Percentiles rank a stretch among this genome's conserved stretches.
Conservation (phyloP, 2,113 vertebrate species). For the Etheostoma spectabile region DNA sequence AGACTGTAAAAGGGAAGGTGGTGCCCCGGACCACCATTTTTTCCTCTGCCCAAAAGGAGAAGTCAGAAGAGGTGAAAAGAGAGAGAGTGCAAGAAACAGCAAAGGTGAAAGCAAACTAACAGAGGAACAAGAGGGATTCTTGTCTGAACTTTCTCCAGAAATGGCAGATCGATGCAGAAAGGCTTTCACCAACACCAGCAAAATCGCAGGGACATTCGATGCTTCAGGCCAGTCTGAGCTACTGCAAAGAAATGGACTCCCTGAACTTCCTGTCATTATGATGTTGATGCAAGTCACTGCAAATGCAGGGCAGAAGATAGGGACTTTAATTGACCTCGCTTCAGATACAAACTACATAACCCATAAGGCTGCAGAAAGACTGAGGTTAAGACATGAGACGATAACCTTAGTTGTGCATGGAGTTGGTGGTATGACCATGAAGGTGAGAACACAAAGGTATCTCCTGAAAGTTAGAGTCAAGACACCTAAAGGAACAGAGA, state of each 20-base stretch:
- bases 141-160: too few species aligned
- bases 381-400: neutral
- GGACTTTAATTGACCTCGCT: neutral
- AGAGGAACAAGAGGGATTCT: too few species aligned
- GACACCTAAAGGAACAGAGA: neutral
- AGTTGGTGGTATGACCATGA: neutral
- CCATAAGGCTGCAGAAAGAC: neutral
- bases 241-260: neutral
- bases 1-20: too few species aligned
- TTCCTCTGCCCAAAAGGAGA: too few species aligned
- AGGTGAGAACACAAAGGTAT: neutral
- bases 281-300: neutral
- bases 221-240: neutral
- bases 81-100: too few species aligned
- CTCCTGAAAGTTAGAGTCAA: neutral
- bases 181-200: too few species aligned
- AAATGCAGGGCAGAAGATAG: neutral
- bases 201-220: neutral
- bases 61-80: too few species aligned
- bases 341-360: neutral
- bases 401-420: neutral
- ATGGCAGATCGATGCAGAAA: too few species aligned
- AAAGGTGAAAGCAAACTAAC: too few species aligned
- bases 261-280: neutral
- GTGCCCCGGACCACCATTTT: too few species aligned